Base-by-base conservation (phyloP, 2,888 invertebrate genomes). In the Alloplasta piceator region DNA sequence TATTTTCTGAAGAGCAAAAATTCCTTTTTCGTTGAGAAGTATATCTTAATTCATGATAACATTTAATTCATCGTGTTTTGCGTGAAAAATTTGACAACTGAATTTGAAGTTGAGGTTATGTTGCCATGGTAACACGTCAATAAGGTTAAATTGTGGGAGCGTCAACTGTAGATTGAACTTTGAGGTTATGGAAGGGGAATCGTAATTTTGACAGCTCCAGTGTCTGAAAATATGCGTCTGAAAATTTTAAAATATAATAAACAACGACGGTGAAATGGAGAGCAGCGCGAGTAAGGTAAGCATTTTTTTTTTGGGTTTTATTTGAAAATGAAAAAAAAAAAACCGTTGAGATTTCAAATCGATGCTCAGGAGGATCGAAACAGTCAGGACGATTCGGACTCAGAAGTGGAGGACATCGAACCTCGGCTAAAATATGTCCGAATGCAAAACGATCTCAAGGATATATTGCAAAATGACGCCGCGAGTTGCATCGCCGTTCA, bases 401-500 rank as follows among this genome's bases (percentile, higher is more conserved):
- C 90, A 5, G 95, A 95, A 73, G 86, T 92, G 46, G 94, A 94
- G 83, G 95, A 95, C 89, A 93, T 95, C 76, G 98, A 98, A 90
- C 98, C 99, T 0, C 97, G 97, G 93, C 94, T 99, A 71, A 98
- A 98, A 92, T 99, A 98, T 93, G 95, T 96, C 88, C 94, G 98
- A 83, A 95, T 99, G 92, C 95, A 94, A 43, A 98, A 98, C 93
- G 98, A 98, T 93, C 93, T 98, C 55, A 94, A 96, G 89, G 95
- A 95, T 87, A 98, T 98, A 87, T 93, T 99, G 43, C 94, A 96
- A 89, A 96, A 96, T 89, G 97, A 97, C 92, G 96, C 96, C 85
- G 97, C 98, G 67, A 98, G 97, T 90, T 98, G 98, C 91, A 96
- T 98, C 88, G 97, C 98, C 82, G 97, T 98, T 56, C 98, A 98